Conservation (phyloP, 2,888 invertebrate genomes). For the Pollenia griseotomentosa region DNA sequence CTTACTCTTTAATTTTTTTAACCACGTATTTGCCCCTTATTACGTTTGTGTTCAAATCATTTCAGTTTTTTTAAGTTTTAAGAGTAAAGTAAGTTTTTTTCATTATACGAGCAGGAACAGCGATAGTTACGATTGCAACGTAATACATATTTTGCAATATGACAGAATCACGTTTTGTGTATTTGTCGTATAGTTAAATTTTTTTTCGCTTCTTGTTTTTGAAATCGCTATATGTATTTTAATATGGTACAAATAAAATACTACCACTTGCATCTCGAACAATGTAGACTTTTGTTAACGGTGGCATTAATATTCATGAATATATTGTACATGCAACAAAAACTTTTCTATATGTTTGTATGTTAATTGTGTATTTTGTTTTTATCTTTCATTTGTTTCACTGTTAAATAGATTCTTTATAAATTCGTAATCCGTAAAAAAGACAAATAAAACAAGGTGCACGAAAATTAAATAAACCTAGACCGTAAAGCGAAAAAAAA, state of each 20-base stretch:
- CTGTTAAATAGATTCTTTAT: conserved; percentile 56
- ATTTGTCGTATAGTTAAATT: conserved; percentile 28
- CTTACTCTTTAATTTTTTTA: neutral
- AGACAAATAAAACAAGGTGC: conserved; percentile 33
- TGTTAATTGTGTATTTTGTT: neutral
- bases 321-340: conserved; percentile 16
- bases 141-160: neutral
- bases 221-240: neutral
- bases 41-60: neutral
- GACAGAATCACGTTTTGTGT: conserved; percentile 26
- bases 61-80: neutral
- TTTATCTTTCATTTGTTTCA: conserved; percentile 6
- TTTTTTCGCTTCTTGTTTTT: neutral
- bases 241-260: conserved; percentile 18
- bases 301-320: conserved; percentile 42
- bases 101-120: too few species aligned
- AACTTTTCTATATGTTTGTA: neutral
- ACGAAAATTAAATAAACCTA: conserved; percentile 26
- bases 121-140: too few species aligned
- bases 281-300: conserved; percentile 18
- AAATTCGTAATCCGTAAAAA: conserved; percentile 33
- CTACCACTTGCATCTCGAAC: neutral
- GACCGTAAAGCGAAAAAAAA: neutral
- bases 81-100: neutral
- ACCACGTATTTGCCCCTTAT: neutral